Evolutionary conservation across 2,113 vertebrate genomes (phyloP).

Genomic region (Eleginops maclovinus): DNA sequence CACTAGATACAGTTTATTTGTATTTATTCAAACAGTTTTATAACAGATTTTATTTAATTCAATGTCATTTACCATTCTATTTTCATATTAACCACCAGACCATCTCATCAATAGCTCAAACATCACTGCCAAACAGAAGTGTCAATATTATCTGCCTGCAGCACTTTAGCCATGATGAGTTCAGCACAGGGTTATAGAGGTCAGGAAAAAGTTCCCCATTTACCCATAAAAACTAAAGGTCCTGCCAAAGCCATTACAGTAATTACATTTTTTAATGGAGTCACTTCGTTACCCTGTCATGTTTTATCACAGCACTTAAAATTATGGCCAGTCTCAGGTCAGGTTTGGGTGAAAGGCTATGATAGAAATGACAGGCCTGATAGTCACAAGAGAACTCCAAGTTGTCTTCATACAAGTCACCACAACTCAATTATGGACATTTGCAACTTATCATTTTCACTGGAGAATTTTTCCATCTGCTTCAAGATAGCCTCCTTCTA

Average conservation of each 20-base stretch:
- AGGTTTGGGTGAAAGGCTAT: conserved; percentile 29
- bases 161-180: conserved; percentile 36
- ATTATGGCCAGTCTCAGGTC: conserved; percentile 9
- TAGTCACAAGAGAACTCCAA: neutral
- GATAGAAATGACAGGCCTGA: neutral
- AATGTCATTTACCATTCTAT: neutral
- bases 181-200: conserved; percentile 33
- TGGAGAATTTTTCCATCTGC: neutral
- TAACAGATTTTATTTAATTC: no score
- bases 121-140: conserved; percentile 37
- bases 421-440: neutral
- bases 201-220: conserved; percentile 34
- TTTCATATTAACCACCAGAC: conserved; percentile 14
- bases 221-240: conserved; percentile 30
- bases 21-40: no score
- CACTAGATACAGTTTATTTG: no score
- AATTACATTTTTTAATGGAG: conserved; percentile 57
- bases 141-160: conserved; percentile 53
- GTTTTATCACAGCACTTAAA: conserved; percentile 50
- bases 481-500: neutral
- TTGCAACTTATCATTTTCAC: neutral
- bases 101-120: conserved; percentile 45
- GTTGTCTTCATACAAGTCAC: neutral
- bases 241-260: conserved; percentile 48
- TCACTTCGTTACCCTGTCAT: conserved; percentile 29